These are phyloP conservation scores for Melinaea menophilus DNA, from an alignment of 2,888 invertebrate species.

Conservation along the genomic window DNA sequence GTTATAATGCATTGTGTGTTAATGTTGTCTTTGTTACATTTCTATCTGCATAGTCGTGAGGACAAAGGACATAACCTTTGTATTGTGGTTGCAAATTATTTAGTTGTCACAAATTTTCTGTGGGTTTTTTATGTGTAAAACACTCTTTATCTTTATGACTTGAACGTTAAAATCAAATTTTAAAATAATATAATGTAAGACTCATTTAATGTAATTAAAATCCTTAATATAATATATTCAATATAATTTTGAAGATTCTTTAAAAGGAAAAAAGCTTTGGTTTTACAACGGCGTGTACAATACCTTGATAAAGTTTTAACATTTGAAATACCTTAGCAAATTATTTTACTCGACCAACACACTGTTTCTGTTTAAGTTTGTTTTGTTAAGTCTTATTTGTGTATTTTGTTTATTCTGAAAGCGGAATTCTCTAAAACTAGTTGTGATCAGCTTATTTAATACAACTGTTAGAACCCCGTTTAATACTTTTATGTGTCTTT, in stretches of 20 bases:
- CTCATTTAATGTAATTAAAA: no score
- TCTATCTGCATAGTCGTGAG: constrained; percentile 29
- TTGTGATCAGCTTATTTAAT: constrained; percentile 28
- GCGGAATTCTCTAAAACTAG: constrained; percentile 19
- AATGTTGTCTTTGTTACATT: constrained; percentile 12
- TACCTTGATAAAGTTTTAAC: constrained; percentile 26
- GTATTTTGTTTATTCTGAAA: constrained; percentile 24
- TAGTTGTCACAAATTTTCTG: neutral
- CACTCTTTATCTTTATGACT: no score
- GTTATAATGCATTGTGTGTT: constrained; percentile 14
- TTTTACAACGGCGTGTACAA: constrained; percentile 7
- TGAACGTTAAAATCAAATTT: neutral
- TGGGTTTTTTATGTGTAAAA: no score
- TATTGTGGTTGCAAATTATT: constrained; percentile 21
- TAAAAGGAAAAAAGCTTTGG: constrained; percentile 4
- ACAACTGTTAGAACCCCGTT: constrained; percentile 19
- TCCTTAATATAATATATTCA: neutral
- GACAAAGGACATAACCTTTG: constrained; percentile 7
- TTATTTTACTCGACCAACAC: constrained; percentile 36
- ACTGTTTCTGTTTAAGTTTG: constrained; percentile 30
- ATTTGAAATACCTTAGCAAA: constrained; percentile 35
- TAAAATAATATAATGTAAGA: no score
- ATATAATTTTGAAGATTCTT: neutral
- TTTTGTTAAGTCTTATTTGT: constrained; percentile 26
- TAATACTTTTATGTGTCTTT: neutral